These are phyloP conservation scores for Mus musculus DNA, from an alignment of 2,113 vertebrate species.

Conservation along the genomic window GRCm39 chr6:107763501-107764000, in stretches of 20 bases:
- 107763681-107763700: slow-evolving; percentile 70
- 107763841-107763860: not conserved
- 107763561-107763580: slow-evolving; percentile 70
- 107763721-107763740: slow-evolving; percentile 30
- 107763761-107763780: not conserved
- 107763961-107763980: too few species aligned
- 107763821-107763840: not conserved
- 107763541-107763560: slow-evolving; percentile 74
- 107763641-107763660: slow-evolving; percentile 62
- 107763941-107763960: too few species aligned
- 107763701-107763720: slow-evolving; percentile 67
- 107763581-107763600: slow-evolving; percentile 72
- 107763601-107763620: slow-evolving; percentile 78
- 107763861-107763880: not conserved
- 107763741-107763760: not conserved
- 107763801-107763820: not conserved
- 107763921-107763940: too few species aligned
- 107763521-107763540: slow-evolving; percentile 72
- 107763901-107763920: too few species aligned
- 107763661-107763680: slow-evolving; percentile 76
- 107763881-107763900: too few species aligned
- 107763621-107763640: slow-evolving; percentile 75
- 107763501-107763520: slow-evolving; percentile 34
- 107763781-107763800: not conserved
- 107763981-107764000: too few species aligned